Evolutionary conservation across 2,797 vertebrate genomes (phyloP).

Genomic region (Cuniculus paca): DNA sequence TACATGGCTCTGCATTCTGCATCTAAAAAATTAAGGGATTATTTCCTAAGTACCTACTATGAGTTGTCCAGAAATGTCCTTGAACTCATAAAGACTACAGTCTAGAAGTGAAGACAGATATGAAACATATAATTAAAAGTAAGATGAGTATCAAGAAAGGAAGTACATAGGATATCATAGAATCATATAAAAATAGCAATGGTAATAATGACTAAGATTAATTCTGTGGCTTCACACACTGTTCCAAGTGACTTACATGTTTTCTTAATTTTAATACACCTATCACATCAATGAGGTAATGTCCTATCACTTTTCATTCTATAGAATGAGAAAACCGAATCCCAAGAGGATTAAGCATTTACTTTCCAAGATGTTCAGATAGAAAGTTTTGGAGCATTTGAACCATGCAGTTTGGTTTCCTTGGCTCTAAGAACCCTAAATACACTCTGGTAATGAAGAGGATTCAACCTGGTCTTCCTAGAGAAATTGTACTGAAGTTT

Average conservation of each 20-base stretch:
- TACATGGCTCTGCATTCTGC: neutral
- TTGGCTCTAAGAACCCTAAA: too few species aligned
- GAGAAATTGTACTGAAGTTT: neutral
- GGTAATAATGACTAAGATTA: neutral
- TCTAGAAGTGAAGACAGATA: neutral
- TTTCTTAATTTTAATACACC: neutral
- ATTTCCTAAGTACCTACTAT: neutral
- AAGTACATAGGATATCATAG: neutral
- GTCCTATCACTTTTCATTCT: slow-evolving; percentile 12
- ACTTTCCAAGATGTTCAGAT: neutral
- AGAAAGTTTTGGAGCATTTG: neutral
- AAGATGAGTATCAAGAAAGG: neutral
- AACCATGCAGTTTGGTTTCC: neutral
- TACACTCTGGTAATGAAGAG: neutral
- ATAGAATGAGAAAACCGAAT: neutral
- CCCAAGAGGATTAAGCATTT: neutral
- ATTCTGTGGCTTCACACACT: neutral
- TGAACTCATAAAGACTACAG: neutral
- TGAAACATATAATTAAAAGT: neutral
- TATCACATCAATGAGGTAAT: neutral
- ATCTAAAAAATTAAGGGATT: slow-evolving; percentile 51
- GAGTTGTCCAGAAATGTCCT: neutral
- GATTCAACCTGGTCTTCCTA: neutral
- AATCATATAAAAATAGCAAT: neutral
- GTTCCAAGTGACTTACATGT: neutral